These are phyloP conservation scores for Apoderus coryli DNA, from an alignment of 2,888 invertebrate genomes.

Conservation along the genomic window DNA sequence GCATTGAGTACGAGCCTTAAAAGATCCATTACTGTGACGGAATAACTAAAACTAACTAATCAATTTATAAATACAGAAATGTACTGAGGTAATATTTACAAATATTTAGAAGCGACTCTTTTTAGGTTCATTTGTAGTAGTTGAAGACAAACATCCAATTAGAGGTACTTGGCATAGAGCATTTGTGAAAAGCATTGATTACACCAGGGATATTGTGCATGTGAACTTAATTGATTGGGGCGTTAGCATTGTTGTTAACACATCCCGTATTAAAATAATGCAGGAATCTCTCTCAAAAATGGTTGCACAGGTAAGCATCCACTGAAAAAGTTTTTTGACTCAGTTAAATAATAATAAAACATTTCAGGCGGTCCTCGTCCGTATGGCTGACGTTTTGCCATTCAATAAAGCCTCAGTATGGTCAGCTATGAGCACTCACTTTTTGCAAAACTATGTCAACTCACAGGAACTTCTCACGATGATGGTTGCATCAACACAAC, in stretches of 20 bases:
- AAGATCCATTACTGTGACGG: too few relatives aligned
- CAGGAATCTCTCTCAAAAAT: conserved; percentile 25
- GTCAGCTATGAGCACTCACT: conserved; percentile 27
- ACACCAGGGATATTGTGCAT: conserved; percentile 34
- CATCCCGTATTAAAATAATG: conserved; percentile 37
- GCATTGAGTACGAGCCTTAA: too few relatives aligned
- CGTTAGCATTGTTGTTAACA: conserved; percentile 33
- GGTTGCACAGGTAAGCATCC: conserved; percentile 26
- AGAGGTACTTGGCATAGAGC: conserved; percentile 45
- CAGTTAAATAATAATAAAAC: too few relatives aligned
- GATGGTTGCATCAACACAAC: conserved; percentile 25
- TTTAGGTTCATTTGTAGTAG: conserved; percentile 41
- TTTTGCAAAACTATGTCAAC: conserved; percentile 28
- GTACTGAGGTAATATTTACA: too few relatives aligned
- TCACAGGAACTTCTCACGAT: conserved; percentile 29
- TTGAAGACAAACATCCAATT: conserved; percentile 26
- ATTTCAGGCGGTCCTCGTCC: not conserved
- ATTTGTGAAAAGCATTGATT: conserved; percentile 34
- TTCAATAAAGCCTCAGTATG: conserved; percentile 27
- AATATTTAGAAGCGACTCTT: too few relatives aligned
- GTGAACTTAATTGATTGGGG: conserved; percentile 54
- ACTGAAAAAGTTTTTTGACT: too few relatives aligned
- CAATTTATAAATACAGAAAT: too few relatives aligned
- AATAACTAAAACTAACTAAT: too few relatives aligned
- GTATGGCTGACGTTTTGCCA: not conserved